These are phyloP conservation scores for Sitophilus oryzae DNA, from an alignment of 1,140 invertebrate genomes.

Conservation along the genomic window DNA sequence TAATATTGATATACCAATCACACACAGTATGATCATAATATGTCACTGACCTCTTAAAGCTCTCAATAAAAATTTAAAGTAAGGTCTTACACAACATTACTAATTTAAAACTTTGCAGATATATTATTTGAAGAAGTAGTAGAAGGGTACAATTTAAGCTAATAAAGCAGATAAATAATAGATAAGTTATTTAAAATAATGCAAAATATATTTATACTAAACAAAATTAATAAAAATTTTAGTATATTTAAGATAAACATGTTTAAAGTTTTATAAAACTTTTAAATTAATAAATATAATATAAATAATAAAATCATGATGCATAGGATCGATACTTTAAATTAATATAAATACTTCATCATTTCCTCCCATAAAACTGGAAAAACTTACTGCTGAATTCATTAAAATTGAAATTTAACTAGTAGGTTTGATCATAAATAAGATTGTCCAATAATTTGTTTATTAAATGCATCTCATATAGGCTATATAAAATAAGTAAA, in stretches of 20 bases:
- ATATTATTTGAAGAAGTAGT: too few species aligned
- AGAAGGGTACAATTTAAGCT: too few species aligned
- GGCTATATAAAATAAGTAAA: conserved; percentile 16
- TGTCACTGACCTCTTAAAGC: conserved; percentile 29
- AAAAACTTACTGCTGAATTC: conserved; percentile 38
- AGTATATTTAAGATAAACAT: too few species aligned
- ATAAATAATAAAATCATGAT: conserved; percentile 9
- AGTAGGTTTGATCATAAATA: conserved; percentile 33
- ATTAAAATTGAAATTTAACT: conserved; percentile 34
- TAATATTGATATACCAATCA: conserved; percentile 47
- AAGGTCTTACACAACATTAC: background rate
- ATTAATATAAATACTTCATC: background rate
- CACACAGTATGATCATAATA: conserved; percentile 46
- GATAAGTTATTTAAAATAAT: too few species aligned
- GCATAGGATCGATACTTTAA: background rate
- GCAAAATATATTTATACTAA: too few species aligned
- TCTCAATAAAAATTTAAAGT: conserved; percentile 1
- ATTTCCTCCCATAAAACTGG: conserved; percentile 43
- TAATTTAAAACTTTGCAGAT: conserved; percentile 4
- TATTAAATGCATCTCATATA: too few species aligned
- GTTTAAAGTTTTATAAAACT: too few species aligned
- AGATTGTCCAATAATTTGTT: conserved; percentile 24
- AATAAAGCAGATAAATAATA: too few species aligned
- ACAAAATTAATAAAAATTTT: too few species aligned
- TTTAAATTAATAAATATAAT: too few species aligned